Conservation (phyloP, 2,113 vertebrate species). For the Entomyzon cyanotis region DNA sequence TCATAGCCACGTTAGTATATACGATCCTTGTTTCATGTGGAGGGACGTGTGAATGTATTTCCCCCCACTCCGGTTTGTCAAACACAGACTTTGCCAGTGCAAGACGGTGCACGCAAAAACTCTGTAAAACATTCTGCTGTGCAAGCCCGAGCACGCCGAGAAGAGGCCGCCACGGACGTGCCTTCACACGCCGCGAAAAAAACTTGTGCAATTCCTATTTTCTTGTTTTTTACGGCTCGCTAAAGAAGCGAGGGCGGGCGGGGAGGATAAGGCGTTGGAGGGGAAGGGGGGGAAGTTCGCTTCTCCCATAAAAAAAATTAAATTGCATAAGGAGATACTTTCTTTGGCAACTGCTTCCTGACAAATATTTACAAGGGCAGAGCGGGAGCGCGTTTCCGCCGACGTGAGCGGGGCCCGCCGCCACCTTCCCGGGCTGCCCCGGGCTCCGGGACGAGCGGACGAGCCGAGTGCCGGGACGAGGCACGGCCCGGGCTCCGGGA, state of each 20-base stretch:
- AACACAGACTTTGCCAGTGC: not conserved
- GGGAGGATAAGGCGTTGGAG: not conserved
- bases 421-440: not conserved
- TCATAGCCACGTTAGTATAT: not conserved
- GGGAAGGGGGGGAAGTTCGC: not conserved
- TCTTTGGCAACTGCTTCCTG: conserved; percentile 33
- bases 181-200: not conserved
- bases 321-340: conserved; percentile 30
- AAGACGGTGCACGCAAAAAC: not conserved
- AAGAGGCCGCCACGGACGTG: not conserved
- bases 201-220: not conserved
- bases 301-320: not conserved
- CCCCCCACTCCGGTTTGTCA: rapidly evolving
- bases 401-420: not conserved
- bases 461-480: not conserved
- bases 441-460: too few relatives aligned
- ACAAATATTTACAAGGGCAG: conserved; percentile 8
- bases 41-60: not conserved
- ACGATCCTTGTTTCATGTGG: not conserved
- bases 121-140: not conserved
- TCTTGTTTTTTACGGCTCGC: not conserved
- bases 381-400: conserved; percentile 20
- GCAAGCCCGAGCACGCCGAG: not conserved
- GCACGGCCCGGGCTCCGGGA: not conserved
- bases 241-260: not conserved